phyloP scores from a whole-genome alignment of 2,113 vertebrate species.

The Malurus cyaneus region DNA sequence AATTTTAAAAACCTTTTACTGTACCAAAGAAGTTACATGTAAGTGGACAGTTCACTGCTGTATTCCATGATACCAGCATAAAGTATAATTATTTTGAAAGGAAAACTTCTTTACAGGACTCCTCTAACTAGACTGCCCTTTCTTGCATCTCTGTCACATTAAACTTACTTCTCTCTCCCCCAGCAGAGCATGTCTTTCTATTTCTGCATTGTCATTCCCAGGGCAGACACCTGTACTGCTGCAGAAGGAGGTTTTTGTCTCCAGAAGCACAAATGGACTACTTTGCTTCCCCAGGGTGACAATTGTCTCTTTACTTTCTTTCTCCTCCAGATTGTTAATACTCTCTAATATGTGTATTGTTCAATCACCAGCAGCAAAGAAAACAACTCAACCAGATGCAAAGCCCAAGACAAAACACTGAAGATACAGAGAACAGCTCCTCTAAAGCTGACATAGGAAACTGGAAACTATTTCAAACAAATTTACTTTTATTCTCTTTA shows the following conservation, averaged over 20 bases:
- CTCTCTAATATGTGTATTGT: neutral
- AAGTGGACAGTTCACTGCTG: neutral
- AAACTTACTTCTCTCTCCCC: neutral
- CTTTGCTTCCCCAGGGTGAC: neutral
- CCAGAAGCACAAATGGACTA: neutral
- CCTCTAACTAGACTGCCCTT: neutral
- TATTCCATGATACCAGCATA: neutral
- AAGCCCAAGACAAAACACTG: neutral
- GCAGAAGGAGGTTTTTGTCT: neutral
- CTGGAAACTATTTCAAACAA: neutral
- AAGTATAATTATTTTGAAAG: neutral
- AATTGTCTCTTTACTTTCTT: neutral
- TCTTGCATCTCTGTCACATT: neutral
- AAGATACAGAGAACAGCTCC: neutral
- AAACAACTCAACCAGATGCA: neutral
- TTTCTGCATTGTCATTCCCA: constrained; percentile 62
- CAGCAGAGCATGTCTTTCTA: neutral
- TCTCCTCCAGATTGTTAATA: neutral
- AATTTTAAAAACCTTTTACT: neutral
- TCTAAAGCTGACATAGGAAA: neutral
- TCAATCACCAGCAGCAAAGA: neutral
- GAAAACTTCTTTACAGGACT: neutral
- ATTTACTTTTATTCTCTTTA: neutral
- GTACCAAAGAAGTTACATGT: neutral
- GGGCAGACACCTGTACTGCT: constrained; percentile 39